These are phyloP conservation scores for Carettochelys insculpta DNA, from an alignment of 2,113 vertebrate species.

Conservation along the genomic window DNA sequence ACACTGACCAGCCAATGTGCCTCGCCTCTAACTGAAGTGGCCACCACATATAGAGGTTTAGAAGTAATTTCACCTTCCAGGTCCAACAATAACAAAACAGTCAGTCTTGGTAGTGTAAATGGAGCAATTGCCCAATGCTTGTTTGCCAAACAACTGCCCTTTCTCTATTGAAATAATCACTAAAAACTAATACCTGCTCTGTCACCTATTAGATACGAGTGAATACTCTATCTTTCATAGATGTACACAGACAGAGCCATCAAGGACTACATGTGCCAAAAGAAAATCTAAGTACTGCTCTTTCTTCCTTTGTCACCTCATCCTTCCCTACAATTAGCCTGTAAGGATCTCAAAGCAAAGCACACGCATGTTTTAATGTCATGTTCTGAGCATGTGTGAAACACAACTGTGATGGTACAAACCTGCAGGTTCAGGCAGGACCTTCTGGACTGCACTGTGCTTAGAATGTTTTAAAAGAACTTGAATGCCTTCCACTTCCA, in stretches of 20 bases:
- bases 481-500: background rate
- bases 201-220: background rate
- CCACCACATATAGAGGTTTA: background rate
- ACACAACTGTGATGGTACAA: rapidly evolving
- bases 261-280: background rate
- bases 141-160: background rate
- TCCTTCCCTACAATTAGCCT: background rate
- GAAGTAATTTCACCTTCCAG: background rate
- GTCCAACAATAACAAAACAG: background rate
- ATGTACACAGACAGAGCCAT: rapidly evolving
- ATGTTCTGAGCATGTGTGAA: background rate
- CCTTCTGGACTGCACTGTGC: rapidly evolving
- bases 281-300: background rate
- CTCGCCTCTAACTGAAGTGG: background rate
- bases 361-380: background rate
- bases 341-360: background rate
- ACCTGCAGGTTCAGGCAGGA: background rate
- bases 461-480: background rate
- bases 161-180: background rate
- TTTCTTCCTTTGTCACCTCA: background rate
- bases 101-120: rapidly evolving
- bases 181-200: background rate
- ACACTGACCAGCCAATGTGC: background rate
- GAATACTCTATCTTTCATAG: background rate
- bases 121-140: background rate